Evolutionary conservation across 1,140 invertebrate species (phyloP), one percentile per base, ranked within the genome.

Genomic region (Mizuhopecten yessoensis): DNA sequence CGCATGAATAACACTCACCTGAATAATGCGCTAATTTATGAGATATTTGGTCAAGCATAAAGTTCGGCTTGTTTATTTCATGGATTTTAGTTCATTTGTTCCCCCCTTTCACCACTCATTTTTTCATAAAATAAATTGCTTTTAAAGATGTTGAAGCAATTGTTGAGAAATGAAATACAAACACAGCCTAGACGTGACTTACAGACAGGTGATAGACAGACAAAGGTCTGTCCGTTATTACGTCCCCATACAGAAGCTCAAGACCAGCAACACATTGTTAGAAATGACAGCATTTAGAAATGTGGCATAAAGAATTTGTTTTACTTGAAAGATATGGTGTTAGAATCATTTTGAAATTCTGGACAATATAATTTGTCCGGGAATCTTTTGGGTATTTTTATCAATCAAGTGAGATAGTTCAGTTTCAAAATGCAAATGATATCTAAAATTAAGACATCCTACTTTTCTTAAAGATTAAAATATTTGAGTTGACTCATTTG

Each of bases 1-100:
- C n/a, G 57, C 57, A 17, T 17, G 57, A 75, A 29, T 75, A 75
- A 75, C 57, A 75, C 1, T 29, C 57, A 75, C 57, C 57, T 75
- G 57, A 75, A 75, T 75, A 75, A 75, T 75, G 23, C n/a, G 20
- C 57, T 75, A 75, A 75, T 75, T 75, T 75, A 29, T 75, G 57
- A 75, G 57, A 75, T 75, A 29, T 75, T 75, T 75, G 57, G 57
- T 75, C 57, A 75, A 75, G 57, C 57, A 75, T 75, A 29, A 75
- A 75, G 57, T 75, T 75, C 57, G n/a, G 23, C n/a, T 29, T 75
- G 29, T 75, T 75, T 75, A 29, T 75, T 57, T 7, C n/a, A 75
- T 75, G 17, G 20, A 29, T 75, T 29, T 75, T 29, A 17, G 57
- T 75, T 75, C 57, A 75, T 75, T 75, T 75, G n/a, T 75, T 75